Percentiles rank a stretch among this genome's conserved stretches.
Evolutionary conservation across 2,888 invertebrate genomes (phyloP).

Genomic region (Rhingia rostrata): DNA sequence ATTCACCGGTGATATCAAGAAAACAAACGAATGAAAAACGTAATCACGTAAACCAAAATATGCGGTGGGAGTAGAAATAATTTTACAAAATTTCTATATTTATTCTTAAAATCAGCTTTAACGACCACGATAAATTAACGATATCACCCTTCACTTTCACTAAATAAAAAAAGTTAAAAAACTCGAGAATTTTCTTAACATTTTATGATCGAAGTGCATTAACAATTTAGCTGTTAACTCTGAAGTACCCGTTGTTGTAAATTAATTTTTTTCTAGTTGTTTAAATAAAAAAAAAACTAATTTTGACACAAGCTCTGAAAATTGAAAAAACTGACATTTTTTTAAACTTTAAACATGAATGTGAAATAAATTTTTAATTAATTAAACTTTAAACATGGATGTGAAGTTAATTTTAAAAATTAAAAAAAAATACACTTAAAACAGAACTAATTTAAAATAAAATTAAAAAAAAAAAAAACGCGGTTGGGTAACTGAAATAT

Average conservation of each 20-base stretch:
- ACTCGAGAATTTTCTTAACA: constrained; percentile 81
- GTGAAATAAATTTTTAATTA: too few relatives aligned
- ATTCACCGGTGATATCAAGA: constrained; percentile 1
- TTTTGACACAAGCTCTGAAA: constrained; percentile 30
- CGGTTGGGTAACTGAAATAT: too few relatives aligned
- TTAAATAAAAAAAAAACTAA: constrained; percentile 3
- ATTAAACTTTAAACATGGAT: too few relatives aligned
- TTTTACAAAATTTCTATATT: background rate
- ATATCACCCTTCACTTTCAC: constrained; percentile 26
- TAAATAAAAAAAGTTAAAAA: constrained; percentile 79
- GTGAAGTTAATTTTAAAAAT: constrained; percentile 4
- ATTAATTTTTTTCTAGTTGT: constrained; percentile 72
- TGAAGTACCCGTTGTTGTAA: constrained; percentile 82
- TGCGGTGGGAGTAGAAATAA: constrained; percentile 7
- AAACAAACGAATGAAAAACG: background rate
- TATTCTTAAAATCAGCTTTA: constrained; percentile 11
- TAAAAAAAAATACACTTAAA: background rate
- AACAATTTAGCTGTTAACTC: constrained; percentile 82
- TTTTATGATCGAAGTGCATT: constrained; percentile 82
- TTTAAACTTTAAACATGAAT: too few relatives aligned
- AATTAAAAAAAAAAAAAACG: background rate
- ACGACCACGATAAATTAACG: background rate
- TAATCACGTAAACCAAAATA: background rate
- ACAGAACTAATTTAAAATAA: constrained; percentile 9
- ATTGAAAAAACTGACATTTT: background rate